Percentiles rank a stretch among this genome's conserved stretches.
Conservation (phyloP, 2,797 vertebrate species). For the Alectoris magna region DNA sequence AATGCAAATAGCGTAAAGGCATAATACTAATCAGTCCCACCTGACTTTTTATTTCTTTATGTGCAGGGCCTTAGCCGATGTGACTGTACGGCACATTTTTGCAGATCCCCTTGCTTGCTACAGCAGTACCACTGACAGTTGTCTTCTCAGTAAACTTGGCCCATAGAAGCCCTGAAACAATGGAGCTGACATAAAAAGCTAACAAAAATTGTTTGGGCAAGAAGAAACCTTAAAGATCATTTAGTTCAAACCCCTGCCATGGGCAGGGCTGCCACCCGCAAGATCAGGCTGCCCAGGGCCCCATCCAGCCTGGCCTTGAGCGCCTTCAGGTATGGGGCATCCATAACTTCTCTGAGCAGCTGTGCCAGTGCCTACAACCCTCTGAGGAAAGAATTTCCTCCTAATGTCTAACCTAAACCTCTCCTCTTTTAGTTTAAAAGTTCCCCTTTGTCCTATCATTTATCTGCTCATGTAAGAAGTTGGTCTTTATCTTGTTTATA, state of each 20-base stretch:
- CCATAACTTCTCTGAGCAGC: not conserved
- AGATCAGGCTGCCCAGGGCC: not conserved
- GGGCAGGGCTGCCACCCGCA: too few relatives aligned
- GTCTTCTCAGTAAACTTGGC: not conserved
- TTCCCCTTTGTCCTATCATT: not conserved
- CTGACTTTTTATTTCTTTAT: not conserved
- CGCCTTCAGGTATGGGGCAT: not conserved
- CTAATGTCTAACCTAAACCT: not conserved
- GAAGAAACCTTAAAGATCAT: not conserved
- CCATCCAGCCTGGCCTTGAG: not conserved
- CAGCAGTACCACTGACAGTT: not conserved
- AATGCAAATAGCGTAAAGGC: not conserved
- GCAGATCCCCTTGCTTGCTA: not conserved
- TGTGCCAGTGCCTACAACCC: not conserved
- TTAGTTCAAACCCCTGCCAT: not conserved
- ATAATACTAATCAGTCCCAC: not conserved
- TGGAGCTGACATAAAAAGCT: not conserved
- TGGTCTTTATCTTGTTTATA: not conserved
- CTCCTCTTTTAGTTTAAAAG: not conserved
- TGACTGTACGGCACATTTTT: not conserved
- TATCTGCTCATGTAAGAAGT: not conserved
- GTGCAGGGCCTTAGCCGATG: not conserved
- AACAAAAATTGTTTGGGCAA: not conserved
- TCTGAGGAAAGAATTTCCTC: not conserved
- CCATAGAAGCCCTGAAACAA: not conserved